Base-by-base conservation (phyloP, 2,797 vertebrate species). In the Erpetoichthys calabaricus region DNA sequence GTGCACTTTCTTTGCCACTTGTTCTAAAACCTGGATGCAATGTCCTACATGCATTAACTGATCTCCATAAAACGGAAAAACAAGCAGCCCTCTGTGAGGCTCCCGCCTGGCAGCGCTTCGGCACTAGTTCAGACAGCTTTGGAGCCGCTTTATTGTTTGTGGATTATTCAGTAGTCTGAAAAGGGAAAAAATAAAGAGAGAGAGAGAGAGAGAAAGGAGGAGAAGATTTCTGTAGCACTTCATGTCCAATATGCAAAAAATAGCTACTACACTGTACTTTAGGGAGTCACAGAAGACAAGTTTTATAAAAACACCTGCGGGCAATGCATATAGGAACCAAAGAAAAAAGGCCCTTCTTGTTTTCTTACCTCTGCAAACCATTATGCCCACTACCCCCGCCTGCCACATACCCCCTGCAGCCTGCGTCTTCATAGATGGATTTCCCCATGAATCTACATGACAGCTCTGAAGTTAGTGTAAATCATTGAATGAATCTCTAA, bases 41-140 rank as follows among this genome's bases (percentile, higher is more conserved):
- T 86, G 77, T 80, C 80, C 82, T 84, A 83, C 80, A 81, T 79
- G 85, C 73, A 62, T 87, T 84, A 80, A 80, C 79, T 69, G 73
- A 89, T 89, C 87, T 89, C 86, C 83, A 91, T 92, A 87, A 90
- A 83, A 82, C 74, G 72, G 71, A 73, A 72, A 61, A 74, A 85
- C 79, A 86, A 83, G 73, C 73, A 77, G 67, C 73, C 69, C 70
- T 80, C 79, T 81, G 75, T 83, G 72, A 62, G 71, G 65, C 68
- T 68, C 67, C 63, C 65, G 70, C 58, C 64, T 71, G 75, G 74
- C 59, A 3, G 49, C 61, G 64, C 79, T 79, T 76, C 79, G 80
- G 81, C 79, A 84, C 83, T 61, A 67, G 69, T 82, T 82, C 81
- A 70, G 83, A 89, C 82, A 71, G 80, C 80, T 83, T 82, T 84